Evolutionary conservation across 2,797 vertebrate species (phyloP).

Genomic region (Leucoraja ocellata): DNA sequence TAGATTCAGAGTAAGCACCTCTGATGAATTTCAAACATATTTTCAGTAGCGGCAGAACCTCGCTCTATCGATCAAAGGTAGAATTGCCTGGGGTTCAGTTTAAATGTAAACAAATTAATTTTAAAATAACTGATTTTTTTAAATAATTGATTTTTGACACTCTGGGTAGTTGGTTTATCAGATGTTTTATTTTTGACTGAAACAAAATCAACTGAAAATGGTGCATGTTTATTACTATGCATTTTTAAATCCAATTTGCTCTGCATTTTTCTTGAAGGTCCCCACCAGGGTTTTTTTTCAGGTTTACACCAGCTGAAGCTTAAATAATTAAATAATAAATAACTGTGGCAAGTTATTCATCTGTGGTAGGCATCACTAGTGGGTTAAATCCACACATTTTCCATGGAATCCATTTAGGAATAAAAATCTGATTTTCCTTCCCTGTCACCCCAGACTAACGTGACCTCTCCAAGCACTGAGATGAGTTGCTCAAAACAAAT

Average conservation of each 20-base stretch:
- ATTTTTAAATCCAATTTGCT: background rate
- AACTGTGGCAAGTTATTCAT: background rate
- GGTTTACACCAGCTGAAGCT: background rate
- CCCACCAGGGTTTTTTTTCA: background rate
- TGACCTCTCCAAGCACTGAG: background rate
- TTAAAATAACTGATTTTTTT: background rate
- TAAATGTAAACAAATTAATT: slow-evolving; percentile 1
- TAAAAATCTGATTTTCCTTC: background rate
- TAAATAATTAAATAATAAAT: background rate
- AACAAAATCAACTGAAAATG: background rate
- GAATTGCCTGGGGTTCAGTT: background rate
- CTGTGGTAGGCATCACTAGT: background rate
- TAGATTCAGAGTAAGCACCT: background rate
- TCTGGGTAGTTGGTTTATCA: background rate
- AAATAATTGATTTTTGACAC: background rate
- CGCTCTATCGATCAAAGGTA: background rate
- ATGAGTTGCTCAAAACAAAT: background rate
- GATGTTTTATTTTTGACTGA: background rate
- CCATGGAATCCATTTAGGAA: background rate
- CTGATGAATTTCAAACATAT: slow-evolving; percentile 31
- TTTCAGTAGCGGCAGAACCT: background rate
- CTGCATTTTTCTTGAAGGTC: background rate
- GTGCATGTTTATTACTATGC: background rate
- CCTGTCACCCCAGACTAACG: background rate
- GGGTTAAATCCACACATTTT: background rate